Base-by-base conservation (phyloP, 2,888 invertebrate species). In the Mythimna albipuncta region DNA sequence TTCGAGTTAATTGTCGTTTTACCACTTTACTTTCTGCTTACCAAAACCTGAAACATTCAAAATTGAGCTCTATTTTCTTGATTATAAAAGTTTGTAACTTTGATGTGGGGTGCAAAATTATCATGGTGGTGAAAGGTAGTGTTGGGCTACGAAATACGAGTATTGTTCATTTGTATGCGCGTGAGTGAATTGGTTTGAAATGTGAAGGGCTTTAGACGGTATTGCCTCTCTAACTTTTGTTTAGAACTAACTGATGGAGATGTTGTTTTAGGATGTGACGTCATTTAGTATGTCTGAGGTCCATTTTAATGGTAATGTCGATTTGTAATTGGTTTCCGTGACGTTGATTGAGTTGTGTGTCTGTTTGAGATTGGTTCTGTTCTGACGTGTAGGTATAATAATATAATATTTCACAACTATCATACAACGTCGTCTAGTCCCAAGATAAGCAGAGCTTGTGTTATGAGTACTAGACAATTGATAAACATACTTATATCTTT, bases 1-100 rank as follows among this genome's bases (percentile, higher is more conserved):
- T 92, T 91, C 91, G 91, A 90, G 93, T 95, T 95, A 94, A 95
- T 95, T 95, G 94, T 94, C 88, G 80, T 79, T 87, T 80, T 80
- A 87, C 93, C 78, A 89, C 58, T 32, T 81, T 83, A 78, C 44
- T 70, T 74, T 7, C 6, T 64, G 75, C 41, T 59, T 19, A 72
- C 4, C 1, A 0, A 55, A 65, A 68, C 11, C 2, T 13, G 32
- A 73, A 79, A 19, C 41, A 65, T 41, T 16, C 26, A 0, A 91
- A 79, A 83, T 62, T 85, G 6, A 71, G 69, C 85, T 67, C 68
- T 91, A 89, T 50, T 0, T 0, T 0, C 0, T 35, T 32, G 0
- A 0, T 0, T 0, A 70, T 87, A 90, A 79, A 76, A 70, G 35
- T 57, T 0, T 38, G 2, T 0, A 9, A 6, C 1, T 55, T 67